These are phyloP conservation scores for Mastacembelus armatus DNA, from an alignment of 2,797 vertebrate species.

Conservation along the genomic window DNA sequence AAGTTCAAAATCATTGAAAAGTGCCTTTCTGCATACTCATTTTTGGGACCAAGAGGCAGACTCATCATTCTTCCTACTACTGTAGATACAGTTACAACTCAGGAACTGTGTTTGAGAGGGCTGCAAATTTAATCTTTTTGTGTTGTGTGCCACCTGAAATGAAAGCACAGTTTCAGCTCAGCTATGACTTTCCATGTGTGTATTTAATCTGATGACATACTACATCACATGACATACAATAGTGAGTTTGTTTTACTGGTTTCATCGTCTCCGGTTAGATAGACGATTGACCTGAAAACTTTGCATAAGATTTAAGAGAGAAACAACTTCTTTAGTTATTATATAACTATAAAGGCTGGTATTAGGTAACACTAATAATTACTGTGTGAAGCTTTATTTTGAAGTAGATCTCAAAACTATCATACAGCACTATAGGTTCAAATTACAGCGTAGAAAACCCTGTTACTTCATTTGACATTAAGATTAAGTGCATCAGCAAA, in stretches of 20 bases:
- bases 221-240: too few relatives aligned
- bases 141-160: not conserved
- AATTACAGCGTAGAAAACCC: not conserved
- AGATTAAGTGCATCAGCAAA: not conserved
- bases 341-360: slow-evolving; percentile 5
- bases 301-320: slow-evolving; percentile 1
- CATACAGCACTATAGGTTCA: slow-evolving; percentile 13
- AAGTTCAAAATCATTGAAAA: too few relatives aligned
- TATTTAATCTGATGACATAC: not conserved
- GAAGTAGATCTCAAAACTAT: slow-evolving; percentile 1
- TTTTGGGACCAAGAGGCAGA: slow-evolving; percentile 1
- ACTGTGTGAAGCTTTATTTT: slow-evolving; percentile 3
- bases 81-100: not conserved
- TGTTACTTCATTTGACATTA: not conserved
- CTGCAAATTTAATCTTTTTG: not conserved
- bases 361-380: not conserved
- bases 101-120: not conserved
- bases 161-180: not conserved
- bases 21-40: not conserved
- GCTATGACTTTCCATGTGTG: not conserved
- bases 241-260: not conserved
- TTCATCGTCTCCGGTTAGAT: too few relatives aligned
- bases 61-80: too few relatives aligned
- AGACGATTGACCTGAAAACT: too few relatives aligned
- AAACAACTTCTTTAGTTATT: not conserved